Conservation (phyloP, 2,113 vertebrate genomes). For the Saguinus midas region DNA sequence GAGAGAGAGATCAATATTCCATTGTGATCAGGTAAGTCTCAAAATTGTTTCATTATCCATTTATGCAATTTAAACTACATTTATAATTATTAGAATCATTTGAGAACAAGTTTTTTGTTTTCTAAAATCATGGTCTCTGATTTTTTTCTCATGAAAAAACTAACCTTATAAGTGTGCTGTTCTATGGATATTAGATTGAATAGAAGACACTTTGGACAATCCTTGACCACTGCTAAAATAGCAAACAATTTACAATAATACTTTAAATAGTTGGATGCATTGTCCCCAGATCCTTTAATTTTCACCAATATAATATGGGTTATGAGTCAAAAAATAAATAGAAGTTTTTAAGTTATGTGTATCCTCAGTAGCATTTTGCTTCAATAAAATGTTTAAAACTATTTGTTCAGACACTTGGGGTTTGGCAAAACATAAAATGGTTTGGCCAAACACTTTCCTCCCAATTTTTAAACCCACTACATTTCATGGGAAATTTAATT, state of each 20-base stretch:
- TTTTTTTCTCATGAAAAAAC: neutral
- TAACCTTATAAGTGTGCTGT: neutral
- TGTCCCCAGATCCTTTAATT: constrained; percentile 22
- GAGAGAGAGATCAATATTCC: neutral
- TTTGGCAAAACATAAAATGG: constrained; percentile 60
- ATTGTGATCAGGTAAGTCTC: neutral
- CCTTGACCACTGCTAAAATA: neutral
- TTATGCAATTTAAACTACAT: neutral
- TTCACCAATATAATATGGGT: neutral
- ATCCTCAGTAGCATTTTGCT: constrained; percentile 63
- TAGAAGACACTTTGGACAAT: neutral
- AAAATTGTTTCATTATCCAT: neutral
- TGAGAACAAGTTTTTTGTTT: neutral
- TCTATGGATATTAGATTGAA: neutral
- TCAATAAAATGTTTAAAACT: constrained; percentile 59
- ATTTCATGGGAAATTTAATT: constrained; percentile 72
- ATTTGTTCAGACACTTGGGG: constrained; percentile 58
- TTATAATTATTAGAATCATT: neutral
- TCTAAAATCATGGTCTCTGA: neutral
- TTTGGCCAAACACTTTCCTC: constrained; percentile 50
- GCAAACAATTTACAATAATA: neutral
- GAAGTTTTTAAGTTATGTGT: constrained; percentile 19
- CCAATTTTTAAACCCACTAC: constrained; percentile 48
- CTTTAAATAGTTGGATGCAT: constrained; percentile 1
- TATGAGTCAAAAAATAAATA: constrained; percentile 32